Evolutionary conservation across 2,113 vertebrate species (phyloP).

Genomic region (Sylvilagus bachmani): DNA sequence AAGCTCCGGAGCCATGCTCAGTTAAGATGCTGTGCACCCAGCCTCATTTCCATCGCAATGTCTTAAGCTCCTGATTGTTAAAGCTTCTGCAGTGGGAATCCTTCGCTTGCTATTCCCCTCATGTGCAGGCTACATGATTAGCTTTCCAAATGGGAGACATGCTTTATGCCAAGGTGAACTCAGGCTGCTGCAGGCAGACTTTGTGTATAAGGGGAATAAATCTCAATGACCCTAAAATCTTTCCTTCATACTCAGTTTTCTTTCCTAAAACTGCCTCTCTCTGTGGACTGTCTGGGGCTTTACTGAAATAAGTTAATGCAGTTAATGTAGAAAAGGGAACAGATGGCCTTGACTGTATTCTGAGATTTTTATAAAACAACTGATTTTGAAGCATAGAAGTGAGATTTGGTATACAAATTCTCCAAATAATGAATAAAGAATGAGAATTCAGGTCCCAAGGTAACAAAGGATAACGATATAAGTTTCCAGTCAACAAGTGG

Average conservation of each 20-base stretch:
- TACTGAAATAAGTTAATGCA: conserved; percentile 68
- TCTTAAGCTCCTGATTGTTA: conserved; percentile 76
- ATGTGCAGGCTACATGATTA: conserved; percentile 66
- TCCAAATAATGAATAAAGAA: conserved; percentile 65
- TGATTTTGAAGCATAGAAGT: conserved; percentile 73
- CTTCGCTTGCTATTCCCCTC: conserved; percentile 77
- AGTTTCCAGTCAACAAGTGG: conserved; percentile 47
- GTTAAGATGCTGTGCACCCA: conserved; percentile 73
- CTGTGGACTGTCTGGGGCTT: conserved; percentile 69
- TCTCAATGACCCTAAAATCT: conserved; percentile 78
- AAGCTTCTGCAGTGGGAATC: conserved; percentile 76
- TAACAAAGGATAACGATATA: conserved; percentile 59
- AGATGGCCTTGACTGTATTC: conserved; percentile 74
- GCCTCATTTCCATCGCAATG: conserved; percentile 70
- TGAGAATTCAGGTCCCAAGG: conserved; percentile 51
- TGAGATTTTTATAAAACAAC: conserved; percentile 75
- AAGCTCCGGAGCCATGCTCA: conserved; percentile 64
- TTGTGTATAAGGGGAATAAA: conserved; percentile 72
- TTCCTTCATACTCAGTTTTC: conserved; percentile 75
- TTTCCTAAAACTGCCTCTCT: conserved; percentile 68
- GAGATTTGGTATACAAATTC: conserved; percentile 71
- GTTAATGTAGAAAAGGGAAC: conserved; percentile 73
- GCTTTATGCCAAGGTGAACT: conserved; percentile 77
- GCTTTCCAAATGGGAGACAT: conserved; percentile 64
- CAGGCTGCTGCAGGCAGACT: conserved; percentile 58